Percentiles rank a stretch among this genome's conserved stretches.
phyloP scores from a whole-genome alignment of 1,140 invertebrate genomes.

The Papilio xuthus region DNA sequence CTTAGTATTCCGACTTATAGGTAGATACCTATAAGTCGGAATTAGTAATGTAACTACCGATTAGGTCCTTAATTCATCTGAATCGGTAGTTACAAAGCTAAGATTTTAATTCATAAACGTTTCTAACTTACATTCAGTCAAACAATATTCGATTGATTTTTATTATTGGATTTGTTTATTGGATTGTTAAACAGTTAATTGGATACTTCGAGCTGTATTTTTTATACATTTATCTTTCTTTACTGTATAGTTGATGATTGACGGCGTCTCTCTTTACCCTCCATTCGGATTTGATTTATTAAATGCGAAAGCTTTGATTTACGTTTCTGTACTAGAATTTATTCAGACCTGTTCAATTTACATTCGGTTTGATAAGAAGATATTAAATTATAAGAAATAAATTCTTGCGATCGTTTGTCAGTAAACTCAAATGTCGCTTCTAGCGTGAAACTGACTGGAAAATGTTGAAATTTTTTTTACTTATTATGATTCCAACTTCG shows the following conservation, averaged over 20 bases:
- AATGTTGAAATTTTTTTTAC: neutral
- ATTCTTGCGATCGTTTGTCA: slow-evolving; percentile 10
- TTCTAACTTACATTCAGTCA: neutral
- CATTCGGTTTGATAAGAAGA: slow-evolving; percentile 2
- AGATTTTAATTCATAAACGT: neutral
- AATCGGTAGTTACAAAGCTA: neutral
- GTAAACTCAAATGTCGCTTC: neutral
- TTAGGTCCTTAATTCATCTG: too few species aligned
- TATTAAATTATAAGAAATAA: slow-evolving; percentile 19
- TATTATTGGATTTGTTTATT: too few species aligned
- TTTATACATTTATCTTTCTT: neutral
- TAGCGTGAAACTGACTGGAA: slow-evolving; percentile 8
- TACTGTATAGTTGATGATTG: neutral
- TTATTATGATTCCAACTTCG: too few species aligned
- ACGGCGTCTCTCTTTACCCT: neutral
- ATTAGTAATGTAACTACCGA: too few species aligned
- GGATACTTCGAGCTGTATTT: neutral
- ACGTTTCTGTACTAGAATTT: neutral
- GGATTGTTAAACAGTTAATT: too few species aligned
- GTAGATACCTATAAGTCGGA: too few species aligned
- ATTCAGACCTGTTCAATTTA: slow-evolving; percentile 17
- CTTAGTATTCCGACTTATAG: neutral
- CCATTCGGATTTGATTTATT: neutral
- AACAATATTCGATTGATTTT: neutral
- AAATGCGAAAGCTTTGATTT: slow-evolving; percentile 10